phyloP scores from a whole-genome alignment of 2,113 vertebrate genomes.

The Hippocampus guttulatus region DNA sequence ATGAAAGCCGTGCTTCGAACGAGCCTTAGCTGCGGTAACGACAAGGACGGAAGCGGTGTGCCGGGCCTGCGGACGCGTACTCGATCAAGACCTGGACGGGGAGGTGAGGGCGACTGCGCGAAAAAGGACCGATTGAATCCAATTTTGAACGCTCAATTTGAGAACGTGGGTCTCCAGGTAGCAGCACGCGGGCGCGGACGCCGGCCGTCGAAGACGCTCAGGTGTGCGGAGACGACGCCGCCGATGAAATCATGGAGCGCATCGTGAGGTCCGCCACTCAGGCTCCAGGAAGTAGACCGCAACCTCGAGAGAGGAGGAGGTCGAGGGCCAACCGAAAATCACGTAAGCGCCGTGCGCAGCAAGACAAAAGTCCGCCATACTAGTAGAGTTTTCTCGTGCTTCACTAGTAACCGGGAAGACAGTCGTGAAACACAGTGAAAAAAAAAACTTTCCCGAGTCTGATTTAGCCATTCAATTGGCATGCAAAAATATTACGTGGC shows the following conservation, averaged over 20 bases:
- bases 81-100: slow-evolving; percentile 76
- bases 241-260: slow-evolving; percentile 98
- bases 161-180: slow-evolving; percentile 64
- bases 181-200: slow-evolving; percentile 61
- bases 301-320: slow-evolving; percentile 87
- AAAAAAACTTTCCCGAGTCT: no score
- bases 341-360: slow-evolving; percentile 66
- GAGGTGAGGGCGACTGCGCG: slow-evolving; percentile 61
- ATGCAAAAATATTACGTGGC: no score
- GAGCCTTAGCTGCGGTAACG: slow-evolving; percentile 56
- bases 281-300: slow-evolving; percentile 83
- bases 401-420: no score
- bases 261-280: slow-evolving; percentile 94
- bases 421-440: no score
- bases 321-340: slow-evolving; percentile 95
- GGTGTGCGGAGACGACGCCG: slow-evolving; percentile 77
- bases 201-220: slow-evolving; percentile 76
- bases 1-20: slow-evolving; percentile 91
- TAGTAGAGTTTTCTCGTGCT: no score
- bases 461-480: no score
- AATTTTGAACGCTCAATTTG: neutral
- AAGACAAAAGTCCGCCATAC: neutral
- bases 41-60: slow-evolving; percentile 58
- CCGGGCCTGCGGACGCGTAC: slow-evolving; percentile 80
- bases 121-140: neutral